Conservation (phyloP, 2,797 vertebrate species). For the Bryconaethiops microstoma region DNA sequence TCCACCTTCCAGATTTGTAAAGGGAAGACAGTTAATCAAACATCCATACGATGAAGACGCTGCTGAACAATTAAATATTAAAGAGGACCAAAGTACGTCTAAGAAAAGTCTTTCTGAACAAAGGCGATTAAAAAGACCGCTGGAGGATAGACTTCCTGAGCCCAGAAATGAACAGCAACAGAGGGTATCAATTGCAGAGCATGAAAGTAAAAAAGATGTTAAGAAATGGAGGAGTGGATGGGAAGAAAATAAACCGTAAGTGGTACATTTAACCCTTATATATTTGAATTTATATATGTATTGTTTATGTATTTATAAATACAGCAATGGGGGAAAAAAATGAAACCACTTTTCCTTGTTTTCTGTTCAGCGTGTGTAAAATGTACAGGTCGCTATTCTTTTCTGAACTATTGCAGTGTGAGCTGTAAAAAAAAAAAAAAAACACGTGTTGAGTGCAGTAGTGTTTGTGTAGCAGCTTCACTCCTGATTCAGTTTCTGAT, state of each 20-base stretch:
- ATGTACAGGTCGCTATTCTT: too few relatives aligned
- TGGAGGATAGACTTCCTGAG: conserved; percentile 86
- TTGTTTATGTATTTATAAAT: too few relatives aligned
- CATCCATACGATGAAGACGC: conserved; percentile 80
- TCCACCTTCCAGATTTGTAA: conserved; percentile 79
- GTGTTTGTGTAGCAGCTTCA: too few relatives aligned
- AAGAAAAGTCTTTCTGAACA: conserved; percentile 86
- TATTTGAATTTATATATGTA: background rate
- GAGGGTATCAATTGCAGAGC: conserved; percentile 76
- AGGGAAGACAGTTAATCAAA: conserved; percentile 80
- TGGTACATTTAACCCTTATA: conserved; percentile 33
- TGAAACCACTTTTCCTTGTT: too few relatives aligned
- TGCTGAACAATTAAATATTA: conserved; percentile 64
- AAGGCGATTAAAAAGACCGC: conserved; percentile 84
- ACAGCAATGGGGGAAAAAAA: too few relatives aligned
- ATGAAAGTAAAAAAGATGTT: conserved; percentile 87
- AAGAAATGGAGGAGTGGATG: conserved; percentile 95
- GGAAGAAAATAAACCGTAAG: conserved; percentile 96
- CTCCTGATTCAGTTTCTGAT: too few relatives aligned
- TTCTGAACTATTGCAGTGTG: too few relatives aligned
- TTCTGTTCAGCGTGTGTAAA: too few relatives aligned
- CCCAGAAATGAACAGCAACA: conserved; percentile 76
- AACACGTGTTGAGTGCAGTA: too few relatives aligned
- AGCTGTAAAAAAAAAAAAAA: too few relatives aligned
- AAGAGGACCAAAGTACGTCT: conserved; percentile 81